Conservation (phyloP, 1,140 invertebrate genomes). For the Formica exsecta region DNA sequence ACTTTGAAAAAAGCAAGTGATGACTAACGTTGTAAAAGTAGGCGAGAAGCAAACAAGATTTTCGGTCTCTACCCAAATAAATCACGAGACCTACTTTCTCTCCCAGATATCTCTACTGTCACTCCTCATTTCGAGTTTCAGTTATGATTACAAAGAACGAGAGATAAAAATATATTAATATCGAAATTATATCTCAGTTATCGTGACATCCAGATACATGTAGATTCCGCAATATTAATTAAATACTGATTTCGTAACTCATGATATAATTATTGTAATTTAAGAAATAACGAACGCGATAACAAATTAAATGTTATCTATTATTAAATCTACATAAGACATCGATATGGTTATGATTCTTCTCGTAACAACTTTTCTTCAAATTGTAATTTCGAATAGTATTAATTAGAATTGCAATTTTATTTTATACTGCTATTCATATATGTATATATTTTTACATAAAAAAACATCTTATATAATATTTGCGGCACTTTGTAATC, state of each 20-base stretch:
- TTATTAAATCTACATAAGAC: background rate
- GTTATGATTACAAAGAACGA: background rate
- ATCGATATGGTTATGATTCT: background rate
- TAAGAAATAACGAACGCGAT: background rate
- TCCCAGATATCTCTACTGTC: background rate
- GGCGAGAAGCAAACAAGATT: slow-evolving; percentile 23
- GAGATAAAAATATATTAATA: background rate
- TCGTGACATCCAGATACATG: background rate
- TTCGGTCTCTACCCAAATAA: slow-evolving; percentile 12
- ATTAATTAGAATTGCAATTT: slow-evolving; percentile 12
- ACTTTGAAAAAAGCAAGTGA: background rate
- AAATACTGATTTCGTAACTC: slow-evolving; percentile 13
- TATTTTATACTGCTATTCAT: background rate
- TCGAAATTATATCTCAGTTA: background rate
- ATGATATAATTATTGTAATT: background rate
- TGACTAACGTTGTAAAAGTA: slow-evolving; percentile 16
- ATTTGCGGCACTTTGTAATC: background rate
- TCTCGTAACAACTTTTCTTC: background rate
- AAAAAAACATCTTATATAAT: background rate
- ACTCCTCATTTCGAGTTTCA: slow-evolving; percentile 6
- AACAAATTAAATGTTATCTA: background rate
- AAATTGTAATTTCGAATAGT: background rate
- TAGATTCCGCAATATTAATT: slow-evolving; percentile 7
- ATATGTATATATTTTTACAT: background rate
- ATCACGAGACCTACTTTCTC: slow-evolving; percentile 31